Base-by-base conservation (phyloP, 2,113 vertebrate genomes). In the Sylvietta virens region DNA sequence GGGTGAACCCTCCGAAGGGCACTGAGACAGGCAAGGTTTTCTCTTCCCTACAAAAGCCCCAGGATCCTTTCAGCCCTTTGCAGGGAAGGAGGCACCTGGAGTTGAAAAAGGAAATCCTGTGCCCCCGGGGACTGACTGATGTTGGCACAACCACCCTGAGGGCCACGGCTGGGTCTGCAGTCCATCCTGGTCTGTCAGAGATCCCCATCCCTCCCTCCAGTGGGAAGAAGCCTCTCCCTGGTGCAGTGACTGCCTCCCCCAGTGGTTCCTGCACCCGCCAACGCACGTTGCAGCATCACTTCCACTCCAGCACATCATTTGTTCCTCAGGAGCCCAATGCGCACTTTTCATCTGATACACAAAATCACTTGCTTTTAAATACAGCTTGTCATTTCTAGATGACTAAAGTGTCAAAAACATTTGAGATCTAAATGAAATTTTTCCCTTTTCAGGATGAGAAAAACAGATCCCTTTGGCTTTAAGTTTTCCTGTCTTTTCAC, bases 281-380 rank as follows among this genome's bases (percentile, higher is more conserved):
- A 81, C 6, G 0, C 6, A 2, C 2, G 0, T 5, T 2, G 5
- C 8, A 7, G 62, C 90, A 94, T 85, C 67, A 18, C n/a, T 91
- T 94, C 88, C 82, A 85, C 94, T 91, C 81, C 87, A 85, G 87
- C 31, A 64, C 87, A 76, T 72, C 16, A 0, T 72, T 95, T 97
- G 81, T 95, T 95, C 67, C 90, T 61, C 60, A 39, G 58, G 13
- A 93, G 74, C 27, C 66, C 94, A 82, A 61, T 26, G 19, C 53
- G 33, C 45, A 45, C 54, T 83, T 90, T 91, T 87, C 90, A 82
- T 64, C 58, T 90, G 79, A 94, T 88, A 90, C 76, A 85, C 33
- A 13, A 88, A 97, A 91, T 94, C 54, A 50, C 74, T 93, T 80
- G 79, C 90, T 92, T 96, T 94, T 95, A 95, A 95, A 93, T 53